Percentiles rank a stretch among this genome's conserved stretches.
Evolutionary conservation across 2,113 vertebrate genomes (phyloP).

Genomic region (Narcine bancroftii): DNA sequence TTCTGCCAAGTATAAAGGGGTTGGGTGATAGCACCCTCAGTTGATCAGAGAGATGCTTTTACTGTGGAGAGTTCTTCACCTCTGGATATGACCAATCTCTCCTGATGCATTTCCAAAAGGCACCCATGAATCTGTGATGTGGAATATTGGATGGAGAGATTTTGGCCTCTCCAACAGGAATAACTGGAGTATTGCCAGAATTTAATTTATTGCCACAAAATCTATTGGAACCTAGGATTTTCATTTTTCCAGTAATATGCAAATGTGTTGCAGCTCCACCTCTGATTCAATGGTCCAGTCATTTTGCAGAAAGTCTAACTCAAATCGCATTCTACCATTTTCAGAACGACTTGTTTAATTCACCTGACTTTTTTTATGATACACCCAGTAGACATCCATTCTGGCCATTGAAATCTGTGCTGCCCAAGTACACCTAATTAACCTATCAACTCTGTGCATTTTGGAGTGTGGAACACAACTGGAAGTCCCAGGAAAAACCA

Average conservation of each 20-base stretch:
- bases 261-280: neutral
- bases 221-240: neutral
- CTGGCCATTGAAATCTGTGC: no score
- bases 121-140: neutral
- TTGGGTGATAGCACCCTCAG: neutral
- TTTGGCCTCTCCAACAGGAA: neutral
- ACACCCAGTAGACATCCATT: no score
- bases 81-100: neutral
- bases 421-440: no score
- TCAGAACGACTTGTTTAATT: neutral
- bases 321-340: neutral
- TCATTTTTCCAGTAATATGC: neutral
- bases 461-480: no score
- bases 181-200: neutral
- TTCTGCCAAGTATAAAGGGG: neutral
- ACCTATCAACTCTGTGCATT: no score
- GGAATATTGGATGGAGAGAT: neutral
- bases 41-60: neutral
- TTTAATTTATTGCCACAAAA: neutral
- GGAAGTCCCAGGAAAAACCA: no score
- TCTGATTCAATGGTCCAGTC: neutral
- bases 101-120: neutral
- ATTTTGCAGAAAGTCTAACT: neutral
- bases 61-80: neutral
- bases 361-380: no score